Evolutionary conservation across 1,140 invertebrate species (phyloP).

Genomic region (Heterodera schachtii): DNA sequence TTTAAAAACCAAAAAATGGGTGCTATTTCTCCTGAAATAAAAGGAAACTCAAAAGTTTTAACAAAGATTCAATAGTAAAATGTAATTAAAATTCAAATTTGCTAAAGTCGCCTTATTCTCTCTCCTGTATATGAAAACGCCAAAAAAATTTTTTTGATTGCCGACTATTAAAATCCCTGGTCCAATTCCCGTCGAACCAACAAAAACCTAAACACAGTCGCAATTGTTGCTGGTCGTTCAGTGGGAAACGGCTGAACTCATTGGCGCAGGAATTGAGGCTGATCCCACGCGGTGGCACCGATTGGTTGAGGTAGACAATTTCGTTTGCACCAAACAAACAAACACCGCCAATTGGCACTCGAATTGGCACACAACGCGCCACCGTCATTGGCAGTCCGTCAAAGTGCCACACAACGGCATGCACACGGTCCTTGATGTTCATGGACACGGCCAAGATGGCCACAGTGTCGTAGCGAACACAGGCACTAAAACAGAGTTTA

Average conservation of each 20-base stretch:
- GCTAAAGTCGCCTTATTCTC: no score
- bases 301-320: conserved; percentile 75
- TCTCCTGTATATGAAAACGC: no score
- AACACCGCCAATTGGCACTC: conserved; percentile 55
- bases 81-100: no score
- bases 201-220: conserved; percentile 77
- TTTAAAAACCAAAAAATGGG: no score
- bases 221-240: conserved; percentile 72
- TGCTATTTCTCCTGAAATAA: no score
- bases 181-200: no score
- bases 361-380: conserved; percentile 46
- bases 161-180: no score
- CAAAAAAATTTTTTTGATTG: no score
- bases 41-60: no score
- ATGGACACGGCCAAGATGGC: conserved; percentile 91
- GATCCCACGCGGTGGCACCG: conserved; percentile 93
- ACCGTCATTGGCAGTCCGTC: conserved; percentile 68
- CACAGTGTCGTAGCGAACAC: conserved; percentile 92
- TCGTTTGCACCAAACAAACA: conserved; percentile 67
- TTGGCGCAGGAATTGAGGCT: conserved; percentile 88
- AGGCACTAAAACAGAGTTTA: conserved; percentile 70
- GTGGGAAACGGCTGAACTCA: conserved; percentile 73
- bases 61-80: no score
- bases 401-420: conserved; percentile 88
- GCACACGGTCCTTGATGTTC: conserved; percentile 95